Evolutionary conservation across 2,113 vertebrate genomes (phyloP), one percentile per base, ranked within the genome.

Genomic region (Myotis yumanensis): DNA sequence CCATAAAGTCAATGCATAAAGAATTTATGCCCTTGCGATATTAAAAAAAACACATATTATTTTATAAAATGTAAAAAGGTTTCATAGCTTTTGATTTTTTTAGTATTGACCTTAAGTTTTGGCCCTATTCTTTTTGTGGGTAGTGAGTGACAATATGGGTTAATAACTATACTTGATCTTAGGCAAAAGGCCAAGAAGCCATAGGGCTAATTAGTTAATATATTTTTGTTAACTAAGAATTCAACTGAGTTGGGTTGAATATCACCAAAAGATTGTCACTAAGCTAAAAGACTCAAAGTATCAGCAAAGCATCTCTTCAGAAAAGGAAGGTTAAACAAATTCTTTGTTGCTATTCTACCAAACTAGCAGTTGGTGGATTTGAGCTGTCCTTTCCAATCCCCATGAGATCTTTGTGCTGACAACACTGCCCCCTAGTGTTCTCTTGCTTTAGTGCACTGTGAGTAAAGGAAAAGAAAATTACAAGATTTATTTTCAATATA

Each of bases 341-440:
- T 37, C 43, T 59, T 62, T 48, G 37, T 76, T 35, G 48, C 43
- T 57, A 5, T 48, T 69, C 43, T 1, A 11, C 4, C 10, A 0
- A 7, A 15, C 28, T n/a, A 54, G 23, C 0, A 0, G 0, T 28
- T 32, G 32, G 22, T 37, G 22, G 35, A 66, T 69, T 11, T 16
- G 28, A 77, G 71, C 7, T 6, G 18, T 2, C 9, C 25, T 82
- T 89, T 52, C 17, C 37, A 25, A 23, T 5, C 18, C 30, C 32
- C 3, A 0, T 6, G 69, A 87, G 37, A 88, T 80, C 16, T 62
- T 57, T 79, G 35, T 1, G 12, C 43, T 90, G 28, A 32, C 96
- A n/a, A 15, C 89, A 95, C 92, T 95, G 92, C 95, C 96, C 86
- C n/a, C 97, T 97, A 75, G 96, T 91, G 96, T 92, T 76, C 51